A percentile compares a stretch with the other conserved stretches of the same genome.
phyloP scores from a whole-genome alignment of 2,113 vertebrate genomes.

The Candoia aspera region DNA sequence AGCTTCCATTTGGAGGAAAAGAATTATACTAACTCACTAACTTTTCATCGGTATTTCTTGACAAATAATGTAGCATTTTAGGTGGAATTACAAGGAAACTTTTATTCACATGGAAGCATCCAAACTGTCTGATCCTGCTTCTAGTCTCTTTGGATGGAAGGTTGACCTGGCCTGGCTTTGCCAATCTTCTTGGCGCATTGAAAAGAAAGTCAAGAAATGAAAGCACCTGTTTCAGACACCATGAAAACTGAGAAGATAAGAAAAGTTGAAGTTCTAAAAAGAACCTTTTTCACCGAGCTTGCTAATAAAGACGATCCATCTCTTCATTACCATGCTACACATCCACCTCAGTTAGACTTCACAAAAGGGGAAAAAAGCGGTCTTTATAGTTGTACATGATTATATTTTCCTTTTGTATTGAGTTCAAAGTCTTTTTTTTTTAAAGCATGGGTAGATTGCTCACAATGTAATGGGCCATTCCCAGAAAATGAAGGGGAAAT shows the following conservation, averaged over 20 bases:
- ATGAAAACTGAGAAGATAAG: constrained; percentile 74
- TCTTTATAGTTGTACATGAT: constrained; percentile 77
- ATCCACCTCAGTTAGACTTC: constrained; percentile 70
- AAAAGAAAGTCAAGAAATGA: constrained; percentile 71
- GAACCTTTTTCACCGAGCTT: constrained; percentile 67
- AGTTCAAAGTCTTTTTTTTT: constrained; percentile 73
- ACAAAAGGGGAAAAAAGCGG: constrained; percentile 72
- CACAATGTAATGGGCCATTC: constrained; percentile 78
- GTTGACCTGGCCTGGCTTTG: constrained; percentile 66
- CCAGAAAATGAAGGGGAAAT: constrained; percentile 68
- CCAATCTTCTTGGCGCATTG: constrained; percentile 60
- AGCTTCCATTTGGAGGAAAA: constrained; percentile 26
- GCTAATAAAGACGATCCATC: constrained; percentile 71
- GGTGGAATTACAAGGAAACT: constrained; percentile 46
- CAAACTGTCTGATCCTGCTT: constrained; percentile 51
- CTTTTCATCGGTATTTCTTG: constrained; percentile 41
- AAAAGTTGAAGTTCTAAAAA: constrained; percentile 75
- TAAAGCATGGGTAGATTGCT: constrained; percentile 74
- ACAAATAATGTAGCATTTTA: constrained; percentile 45
- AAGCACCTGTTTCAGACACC: constrained; percentile 63
- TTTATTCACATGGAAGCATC: constrained; percentile 52
- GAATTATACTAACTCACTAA: constrained; percentile 19
- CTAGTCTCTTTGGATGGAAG: constrained; percentile 56
- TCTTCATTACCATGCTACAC: constrained; percentile 76
- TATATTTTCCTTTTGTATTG: constrained; percentile 76